Evolutionary conservation across 2,113 vertebrate species (phyloP).

Genomic region (Ictalurus punctatus): DNA sequence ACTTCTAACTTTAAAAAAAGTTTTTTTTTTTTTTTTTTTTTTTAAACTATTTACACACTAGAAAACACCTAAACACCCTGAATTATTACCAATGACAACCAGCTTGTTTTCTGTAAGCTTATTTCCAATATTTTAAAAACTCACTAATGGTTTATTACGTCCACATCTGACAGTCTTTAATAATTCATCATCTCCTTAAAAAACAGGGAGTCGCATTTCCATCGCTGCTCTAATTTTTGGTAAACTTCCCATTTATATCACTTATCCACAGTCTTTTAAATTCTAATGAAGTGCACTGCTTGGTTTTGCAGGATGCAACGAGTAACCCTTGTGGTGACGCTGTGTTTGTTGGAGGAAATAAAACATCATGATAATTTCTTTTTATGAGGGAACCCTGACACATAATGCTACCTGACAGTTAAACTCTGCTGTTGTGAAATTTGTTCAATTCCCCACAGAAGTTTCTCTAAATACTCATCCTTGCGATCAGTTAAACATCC

Average conservation of each 20-base stretch:
- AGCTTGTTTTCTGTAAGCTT: constrained; percentile 51
- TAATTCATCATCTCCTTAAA: constrained; percentile 68
- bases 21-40: background rate
- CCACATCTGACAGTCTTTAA: constrained; percentile 69
- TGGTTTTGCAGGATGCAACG: constrained; percentile 47
- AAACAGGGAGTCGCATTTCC: constrained; percentile 68
- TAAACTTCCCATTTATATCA: constrained; percentile 73
- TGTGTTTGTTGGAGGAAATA: constrained; percentile 26
- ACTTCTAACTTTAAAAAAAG: background rate
- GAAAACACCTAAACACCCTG: background rate
- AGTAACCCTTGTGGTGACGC: constrained; percentile 51
- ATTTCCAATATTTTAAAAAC: constrained; percentile 61
- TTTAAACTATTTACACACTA: background rate
- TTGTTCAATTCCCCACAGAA: constrained; percentile 90
- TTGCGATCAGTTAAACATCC: constrained; percentile 98
- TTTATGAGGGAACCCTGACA: constrained; percentile 85
- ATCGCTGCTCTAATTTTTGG: constrained; percentile 68
- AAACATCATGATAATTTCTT: constrained; percentile 84
- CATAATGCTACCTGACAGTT: constrained; percentile 93
- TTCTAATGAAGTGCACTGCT: constrained; percentile 63
- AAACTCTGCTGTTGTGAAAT: constrained; percentile 93
- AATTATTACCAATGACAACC: constrained; percentile 19
- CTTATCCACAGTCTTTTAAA: constrained; percentile 67
- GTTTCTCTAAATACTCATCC: constrained; percentile 93
- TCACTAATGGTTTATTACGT: constrained; percentile 68